A percentile compares a stretch with the other conserved stretches of the same genome.
Conservation (phyloP, 2,113 vertebrate genomes). For the Balaenoptera acutorostrata region DNA sequence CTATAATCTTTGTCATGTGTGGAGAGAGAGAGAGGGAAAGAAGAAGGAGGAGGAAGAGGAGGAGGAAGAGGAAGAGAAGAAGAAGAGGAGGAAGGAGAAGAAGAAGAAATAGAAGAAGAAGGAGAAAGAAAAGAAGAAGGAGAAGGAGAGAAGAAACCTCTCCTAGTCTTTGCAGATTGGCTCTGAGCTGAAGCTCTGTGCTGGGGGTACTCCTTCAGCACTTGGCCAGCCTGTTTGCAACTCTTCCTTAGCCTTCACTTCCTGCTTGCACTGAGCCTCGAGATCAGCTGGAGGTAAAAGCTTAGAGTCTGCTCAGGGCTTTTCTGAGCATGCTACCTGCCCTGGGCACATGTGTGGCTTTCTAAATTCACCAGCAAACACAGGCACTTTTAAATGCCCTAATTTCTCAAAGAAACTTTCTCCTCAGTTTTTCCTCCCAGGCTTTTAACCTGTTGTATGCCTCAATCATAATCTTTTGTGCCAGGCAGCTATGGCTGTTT, state of each 20-base stretch:
- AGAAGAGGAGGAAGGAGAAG: too few relatives aligned
- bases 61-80: too few relatives aligned
- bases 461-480: neutral
- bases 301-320: neutral
- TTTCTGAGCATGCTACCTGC: neutral
- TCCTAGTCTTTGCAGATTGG: neutral
- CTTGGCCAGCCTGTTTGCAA: neutral
- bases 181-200: neutral
- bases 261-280: neutral
- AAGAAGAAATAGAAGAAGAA: too few relatives aligned
- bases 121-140: too few relatives aligned
- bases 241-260: neutral
- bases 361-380: neutral
- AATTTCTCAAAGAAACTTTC: neutral
- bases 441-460: neutral
- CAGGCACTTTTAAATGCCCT: neutral
- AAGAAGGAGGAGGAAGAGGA: too few relatives aligned
- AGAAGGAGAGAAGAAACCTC: too few relatives aligned
- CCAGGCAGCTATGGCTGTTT: neutral
- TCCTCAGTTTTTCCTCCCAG: neutral
- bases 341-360: neutral
- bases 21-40: neutral
- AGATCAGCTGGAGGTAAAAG: neutral
- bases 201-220: neutral
- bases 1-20: neutral